Evolutionary conservation across 2,888 invertebrate species (phyloP), one percentile per base, ranked within the genome.

Genomic region (Megamerina dolium): DNA sequence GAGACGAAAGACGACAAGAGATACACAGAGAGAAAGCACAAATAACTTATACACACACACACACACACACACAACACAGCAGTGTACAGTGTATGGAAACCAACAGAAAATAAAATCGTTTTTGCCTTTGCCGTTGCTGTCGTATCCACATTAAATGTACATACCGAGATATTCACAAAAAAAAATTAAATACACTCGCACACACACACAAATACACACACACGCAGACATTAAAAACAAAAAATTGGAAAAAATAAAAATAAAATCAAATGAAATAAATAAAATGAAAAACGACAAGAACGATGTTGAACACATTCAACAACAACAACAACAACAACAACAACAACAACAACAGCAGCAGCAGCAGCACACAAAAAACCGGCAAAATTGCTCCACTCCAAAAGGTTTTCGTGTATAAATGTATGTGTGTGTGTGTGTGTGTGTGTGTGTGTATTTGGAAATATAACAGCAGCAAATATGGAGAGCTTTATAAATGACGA

Each of bases 311-410:
- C n/a, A n/a, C n/a, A n/a, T n/a, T 10, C 13, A 33, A 37, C 18
- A 34, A 26, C 38, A 21, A 29, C 19, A 30, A 12, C 41, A 36
- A 30, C 32, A 13, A 8, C 31, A 16, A 34, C 34, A 9, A 31
- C 32, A 23, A 26, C 40, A 23, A 18, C 16, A 9, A 31, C 32
- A 9, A 36, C 9, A 21, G 21, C 29, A 36, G 14, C 46, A 46
- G 12, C 29, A 37, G 27, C 42, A 38, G 27, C 17, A 17, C 26
- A 36, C 37, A n/a, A 32, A 50, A 48, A 54, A 46, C 46, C 49
- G 45, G 52, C 51, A 46, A 52, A 51, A 55, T 52, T 54, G 45
- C 48, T 30, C 43, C 35, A 13, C 16, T 41, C 30, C 41, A 42
- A 32, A 1, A 33, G 35, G 33, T 36, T 19, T 14, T n/a, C n/a